A percentile compares a stretch with the other conserved stretches of the same genome.
Evolutionary conservation across 2,113 vertebrate species (phyloP).

Genomic region (rat (Rattus norvegicus)): GRCr8 NC_086039.1:102398501-102399000

Average conservation of each 20-base stretch:
- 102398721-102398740: background rate
- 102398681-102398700: background rate
- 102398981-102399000: background rate
- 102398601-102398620: background rate
- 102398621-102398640: background rate
- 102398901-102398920: conserved; percentile 16
- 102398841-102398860: conserved; percentile 49
- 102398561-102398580: conserved; percentile 38
- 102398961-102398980: conserved; percentile 13
- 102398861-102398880: background rate
- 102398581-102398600: conserved; percentile 41
- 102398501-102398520: background rate
- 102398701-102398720: background rate
- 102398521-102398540: background rate
- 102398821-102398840: conserved; percentile 52
- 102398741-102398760: background rate
- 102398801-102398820: conserved; percentile 29
- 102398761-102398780: no score
- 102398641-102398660: background rate
- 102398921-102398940: conserved; percentile 24
- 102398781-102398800: conserved; percentile 39
- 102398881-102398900: background rate
- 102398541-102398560: background rate
- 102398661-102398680: background rate
- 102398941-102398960: conserved; percentile 11